phyloP scores from a whole-genome alignment of 2,888 invertebrate genomes.

The Melipona bicolor region DNA sequence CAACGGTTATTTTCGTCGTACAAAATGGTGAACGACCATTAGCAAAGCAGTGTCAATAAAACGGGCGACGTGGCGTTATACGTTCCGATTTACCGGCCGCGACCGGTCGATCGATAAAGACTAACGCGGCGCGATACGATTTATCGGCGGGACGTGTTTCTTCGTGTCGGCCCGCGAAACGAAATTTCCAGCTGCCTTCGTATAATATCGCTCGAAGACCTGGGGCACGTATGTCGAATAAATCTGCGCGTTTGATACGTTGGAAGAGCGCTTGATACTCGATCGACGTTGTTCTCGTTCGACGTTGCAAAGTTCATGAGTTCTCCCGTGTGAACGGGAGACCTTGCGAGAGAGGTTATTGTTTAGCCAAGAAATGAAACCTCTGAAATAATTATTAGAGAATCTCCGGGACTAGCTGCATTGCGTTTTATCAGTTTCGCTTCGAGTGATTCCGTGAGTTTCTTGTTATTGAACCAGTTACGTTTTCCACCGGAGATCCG shows the following conservation, averaged over 20 bases:
- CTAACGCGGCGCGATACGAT: conserved; percentile 39
- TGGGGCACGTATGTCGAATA: conserved; percentile 50
- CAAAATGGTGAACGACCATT: conserved; percentile 24
- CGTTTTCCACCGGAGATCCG: neutral
- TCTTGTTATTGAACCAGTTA: conserved; percentile 5
- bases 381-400: conserved; percentile 17
- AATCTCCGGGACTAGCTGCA: neutral
- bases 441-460: neutral
- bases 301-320: conserved; percentile 7
- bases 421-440: conserved; percentile 9
- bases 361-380: too few relatives aligned
- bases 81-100: conserved; percentile 26
- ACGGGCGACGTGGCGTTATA: neutral
- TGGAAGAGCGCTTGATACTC: conserved; percentile 40
- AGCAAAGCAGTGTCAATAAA: conserved; percentile 44
- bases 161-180: neutral
- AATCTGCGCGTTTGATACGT: conserved; percentile 47
- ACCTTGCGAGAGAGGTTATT: too few relatives aligned
- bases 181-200: conserved; percentile 42
- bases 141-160: conserved; percentile 53
- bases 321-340: neutral
- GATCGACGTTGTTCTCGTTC: conserved; percentile 17
- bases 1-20: neutral
- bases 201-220: conserved; percentile 37
- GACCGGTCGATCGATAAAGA: conserved; percentile 19